Evolutionary conservation across 1,140 invertebrate species (phyloP).

Genomic region (Sarcophaga bullata): DNA sequence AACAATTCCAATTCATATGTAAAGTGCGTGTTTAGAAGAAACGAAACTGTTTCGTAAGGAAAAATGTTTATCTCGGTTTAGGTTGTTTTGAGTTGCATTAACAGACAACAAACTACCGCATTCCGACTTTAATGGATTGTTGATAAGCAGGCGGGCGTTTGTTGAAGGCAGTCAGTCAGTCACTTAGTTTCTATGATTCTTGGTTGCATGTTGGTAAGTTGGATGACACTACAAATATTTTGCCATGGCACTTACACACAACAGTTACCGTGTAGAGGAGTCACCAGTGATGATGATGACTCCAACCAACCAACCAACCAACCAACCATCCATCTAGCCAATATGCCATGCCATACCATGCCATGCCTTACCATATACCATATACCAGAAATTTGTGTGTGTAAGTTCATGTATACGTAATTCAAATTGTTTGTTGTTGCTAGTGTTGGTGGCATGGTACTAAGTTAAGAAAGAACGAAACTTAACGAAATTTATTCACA

Average conservation of each 20-base stretch:
- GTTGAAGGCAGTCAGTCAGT: no score
- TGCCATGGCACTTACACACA: background rate
- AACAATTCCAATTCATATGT: background rate
- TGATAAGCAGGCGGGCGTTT: background rate
- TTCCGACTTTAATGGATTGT: background rate
- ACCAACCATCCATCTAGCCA: no score
- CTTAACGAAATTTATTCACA: background rate
- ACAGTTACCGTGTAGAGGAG: background rate
- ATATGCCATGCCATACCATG: no score
- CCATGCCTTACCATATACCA: no score
- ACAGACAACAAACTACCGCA: background rate
- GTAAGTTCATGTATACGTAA: no score
- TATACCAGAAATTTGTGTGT: no score
- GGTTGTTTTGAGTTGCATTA: background rate
- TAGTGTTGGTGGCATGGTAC: background rate
- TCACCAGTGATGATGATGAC: background rate
- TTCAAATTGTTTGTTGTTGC: background rate
- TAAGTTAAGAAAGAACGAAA: background rate
- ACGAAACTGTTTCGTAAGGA: background rate
- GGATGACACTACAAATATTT: background rate
- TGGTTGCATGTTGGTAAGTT: background rate
- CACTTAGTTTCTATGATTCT: no score
- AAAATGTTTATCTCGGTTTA: background rate
- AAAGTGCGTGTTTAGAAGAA: constrained; percentile 2
- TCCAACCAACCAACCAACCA: background rate